These are phyloP conservation scores for Sternarchorhynchus goeldii DNA, from an alignment of 2,797 vertebrate genomes.

Conservation along the genomic window DNA sequence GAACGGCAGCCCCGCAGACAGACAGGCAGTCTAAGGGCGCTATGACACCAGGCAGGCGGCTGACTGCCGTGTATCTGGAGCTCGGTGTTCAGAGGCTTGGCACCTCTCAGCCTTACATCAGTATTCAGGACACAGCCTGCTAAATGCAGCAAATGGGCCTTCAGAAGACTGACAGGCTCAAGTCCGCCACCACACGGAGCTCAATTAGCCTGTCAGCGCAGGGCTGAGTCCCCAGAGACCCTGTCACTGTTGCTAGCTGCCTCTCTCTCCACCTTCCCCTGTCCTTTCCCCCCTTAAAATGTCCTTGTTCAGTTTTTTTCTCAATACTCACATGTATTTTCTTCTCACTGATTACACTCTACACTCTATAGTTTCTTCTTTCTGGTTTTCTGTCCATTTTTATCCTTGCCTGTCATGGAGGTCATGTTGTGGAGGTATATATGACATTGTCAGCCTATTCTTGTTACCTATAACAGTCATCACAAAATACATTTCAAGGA, in stretches of 20 bases:
- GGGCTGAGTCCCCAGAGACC: slow-evolving; percentile 63
- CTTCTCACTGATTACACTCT: background rate
- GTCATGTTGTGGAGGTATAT: no score
- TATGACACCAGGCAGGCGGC: slow-evolving; percentile 45
- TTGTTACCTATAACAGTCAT: no score
- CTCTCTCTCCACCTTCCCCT: slow-evolving; percentile 23
- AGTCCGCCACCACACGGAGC: slow-evolving; percentile 67
- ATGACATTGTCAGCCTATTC: no score
- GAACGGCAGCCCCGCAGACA: background rate
- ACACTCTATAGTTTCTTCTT: background rate
- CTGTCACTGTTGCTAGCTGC: slow-evolving; percentile 7
- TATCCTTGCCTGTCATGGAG: background rate
- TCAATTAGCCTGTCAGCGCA: slow-evolving; percentile 77
- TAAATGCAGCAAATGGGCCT: slow-evolving; percentile 74
- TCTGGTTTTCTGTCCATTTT: background rate
- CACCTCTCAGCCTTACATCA: slow-evolving; percentile 67
- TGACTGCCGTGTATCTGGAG: slow-evolving; percentile 41
- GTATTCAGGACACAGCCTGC: slow-evolving; percentile 72
- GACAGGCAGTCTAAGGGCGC: slow-evolving; percentile 18
- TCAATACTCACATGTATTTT: slow-evolving; percentile 9
- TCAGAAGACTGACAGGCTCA: slow-evolving; percentile 71
- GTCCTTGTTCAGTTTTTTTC: slow-evolving; percentile 6
- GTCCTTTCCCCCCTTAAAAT: slow-evolving; percentile 30
- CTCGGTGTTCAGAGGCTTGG: slow-evolving; percentile 29
- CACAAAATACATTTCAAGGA: background rate